Evolutionary conservation across 2,888 invertebrate species (phyloP).

Genomic region (Galerucella nymphaeae): DNA sequence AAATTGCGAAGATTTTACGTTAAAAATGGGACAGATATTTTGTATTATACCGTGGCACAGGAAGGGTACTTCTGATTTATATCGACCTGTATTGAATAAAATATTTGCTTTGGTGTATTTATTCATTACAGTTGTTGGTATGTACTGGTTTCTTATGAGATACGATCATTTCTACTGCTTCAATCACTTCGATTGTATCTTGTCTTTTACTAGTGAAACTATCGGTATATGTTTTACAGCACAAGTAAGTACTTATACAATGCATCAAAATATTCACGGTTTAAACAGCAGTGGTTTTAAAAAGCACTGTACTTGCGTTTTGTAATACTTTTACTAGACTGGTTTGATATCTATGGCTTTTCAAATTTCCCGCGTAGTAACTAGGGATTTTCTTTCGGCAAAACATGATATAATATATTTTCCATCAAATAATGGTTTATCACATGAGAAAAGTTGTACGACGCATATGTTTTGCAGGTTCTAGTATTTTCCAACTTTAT

Average conservation of each 20-base stretch:
- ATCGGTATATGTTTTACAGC: not conserved
- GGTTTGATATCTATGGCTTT: too few relatives aligned
- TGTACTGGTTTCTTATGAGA: not conserved
- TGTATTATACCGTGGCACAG: constrained; percentile 1
- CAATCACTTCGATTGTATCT: not conserved
- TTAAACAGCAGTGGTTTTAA: too few relatives aligned
- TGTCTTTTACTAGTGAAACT: not conserved
- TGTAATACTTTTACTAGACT: too few relatives aligned
- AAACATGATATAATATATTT: too few relatives aligned
- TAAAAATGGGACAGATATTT: constrained; percentile 10
- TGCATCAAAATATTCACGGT: not conserved
- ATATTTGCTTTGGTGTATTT: constrained; percentile 9
- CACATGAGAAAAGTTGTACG: too few relatives aligned
- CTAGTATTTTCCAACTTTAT: not conserved
- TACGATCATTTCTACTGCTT: not conserved
- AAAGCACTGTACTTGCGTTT: too few relatives aligned
- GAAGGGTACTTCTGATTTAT: not conserved
- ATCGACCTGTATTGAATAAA: not conserved
- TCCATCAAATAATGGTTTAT: too few relatives aligned
- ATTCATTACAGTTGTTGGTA: not conserved
- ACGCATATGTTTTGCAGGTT: not conserved
- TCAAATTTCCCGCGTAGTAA: too few relatives aligned
- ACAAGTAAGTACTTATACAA: not conserved
- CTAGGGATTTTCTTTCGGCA: too few relatives aligned
- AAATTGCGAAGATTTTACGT: not conserved